A percentile compares a stretch with the other conserved stretches of the same genome.
Evolutionary conservation across 2,797 vertebrate species (phyloP).

Genomic region (Mormyrus proboscirostris): DNA sequence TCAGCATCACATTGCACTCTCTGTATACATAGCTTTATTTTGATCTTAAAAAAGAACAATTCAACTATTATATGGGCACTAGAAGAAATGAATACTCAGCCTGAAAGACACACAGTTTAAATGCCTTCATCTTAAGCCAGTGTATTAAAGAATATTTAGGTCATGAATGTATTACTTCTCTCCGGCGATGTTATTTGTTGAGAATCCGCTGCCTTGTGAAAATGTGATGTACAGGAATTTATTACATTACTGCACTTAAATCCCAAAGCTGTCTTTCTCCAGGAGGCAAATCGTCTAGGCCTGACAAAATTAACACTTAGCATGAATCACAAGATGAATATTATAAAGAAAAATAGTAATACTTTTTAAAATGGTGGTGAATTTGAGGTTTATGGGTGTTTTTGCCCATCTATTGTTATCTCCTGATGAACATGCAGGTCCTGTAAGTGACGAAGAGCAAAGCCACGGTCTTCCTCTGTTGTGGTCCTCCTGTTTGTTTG

Average conservation of each 20-base stretch:
- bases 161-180: slow-evolving; percentile 13
- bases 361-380: background rate
- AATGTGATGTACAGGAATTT: slow-evolving; percentile 11
- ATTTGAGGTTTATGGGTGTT: background rate
- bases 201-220: background rate
- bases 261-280: slow-evolving; percentile 9
- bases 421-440: background rate
- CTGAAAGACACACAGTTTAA: background rate
- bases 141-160: slow-evolving; percentile 7
- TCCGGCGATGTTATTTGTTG: background rate
- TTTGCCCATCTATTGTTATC: background rate
- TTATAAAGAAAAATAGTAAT: slow-evolving; percentile 2
- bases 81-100: background rate
- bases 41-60: background rate
- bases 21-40: too few species aligned
- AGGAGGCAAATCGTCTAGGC: background rate
- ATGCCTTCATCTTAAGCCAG: slow-evolving; percentile 7
- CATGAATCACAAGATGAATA: background rate
- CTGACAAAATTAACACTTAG: background rate
- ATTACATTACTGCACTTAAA: slow-evolving; percentile 20
- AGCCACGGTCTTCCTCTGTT: background rate
- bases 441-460: background rate
- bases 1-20: background rate
- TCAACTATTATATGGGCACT: background rate
- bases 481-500: background rate